Conservation (phyloP, 2,888 invertebrate species). For the Macroteleia sp. region DNA sequence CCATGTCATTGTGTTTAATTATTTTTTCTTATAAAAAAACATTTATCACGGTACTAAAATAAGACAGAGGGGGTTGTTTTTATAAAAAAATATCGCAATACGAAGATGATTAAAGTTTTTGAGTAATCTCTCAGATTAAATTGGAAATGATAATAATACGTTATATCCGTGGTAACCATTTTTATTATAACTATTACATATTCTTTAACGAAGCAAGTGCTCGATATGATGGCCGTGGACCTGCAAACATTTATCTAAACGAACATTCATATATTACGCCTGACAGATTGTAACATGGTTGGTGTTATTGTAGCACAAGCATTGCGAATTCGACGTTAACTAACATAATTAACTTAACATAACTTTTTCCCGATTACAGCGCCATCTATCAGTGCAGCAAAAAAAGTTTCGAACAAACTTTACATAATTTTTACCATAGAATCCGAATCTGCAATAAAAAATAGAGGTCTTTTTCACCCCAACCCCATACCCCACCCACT, state of each 20-base stretch:
- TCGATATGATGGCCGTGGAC: not conserved
- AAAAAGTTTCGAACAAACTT: no score
- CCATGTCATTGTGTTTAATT: no score
- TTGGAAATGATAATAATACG: not conserved
- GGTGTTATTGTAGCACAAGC: not conserved
- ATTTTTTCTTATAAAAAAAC: no score
- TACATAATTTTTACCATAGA: no score
- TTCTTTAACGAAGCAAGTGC: not conserved
- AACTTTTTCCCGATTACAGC: no score
- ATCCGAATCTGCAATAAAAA: no score
- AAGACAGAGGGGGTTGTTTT: no score
- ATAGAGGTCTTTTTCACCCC: no score
- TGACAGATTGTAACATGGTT: not conserved
- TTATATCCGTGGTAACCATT: not conserved
- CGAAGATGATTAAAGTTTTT: not conserved
- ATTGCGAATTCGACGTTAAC: not conserved
- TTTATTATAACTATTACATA: not conserved
- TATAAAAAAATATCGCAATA: not conserved
- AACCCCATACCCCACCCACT: no score
- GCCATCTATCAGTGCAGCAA: no score
- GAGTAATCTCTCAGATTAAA: not conserved
- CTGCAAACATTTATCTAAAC: slow-evolving; percentile 2
- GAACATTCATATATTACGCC: not conserved
- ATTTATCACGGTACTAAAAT: no score
- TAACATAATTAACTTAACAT: no score